These are phyloP conservation scores for Gallinago solitaria DNA, from an alignment of 2,797 vertebrate genomes.

Conservation along the genomic window DNA sequence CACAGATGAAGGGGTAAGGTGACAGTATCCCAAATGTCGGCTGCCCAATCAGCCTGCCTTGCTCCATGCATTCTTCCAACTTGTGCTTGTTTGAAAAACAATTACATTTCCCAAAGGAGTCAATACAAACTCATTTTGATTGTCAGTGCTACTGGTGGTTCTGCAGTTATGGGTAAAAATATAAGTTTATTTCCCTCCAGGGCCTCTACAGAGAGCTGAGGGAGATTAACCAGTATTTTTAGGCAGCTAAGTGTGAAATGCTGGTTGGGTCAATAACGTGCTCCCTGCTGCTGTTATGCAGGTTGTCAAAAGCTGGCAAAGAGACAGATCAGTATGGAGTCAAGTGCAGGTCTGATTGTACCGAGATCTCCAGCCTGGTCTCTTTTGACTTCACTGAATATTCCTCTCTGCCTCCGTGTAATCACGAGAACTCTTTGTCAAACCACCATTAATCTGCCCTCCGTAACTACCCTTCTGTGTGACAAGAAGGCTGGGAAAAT, in stretches of 20 bases:
- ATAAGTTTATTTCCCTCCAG: neutral
- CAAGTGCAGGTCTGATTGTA: neutral
- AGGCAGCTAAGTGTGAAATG: conserved; percentile 51
- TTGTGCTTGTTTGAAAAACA: neutral
- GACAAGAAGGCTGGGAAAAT: neutral
- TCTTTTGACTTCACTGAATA: neutral
- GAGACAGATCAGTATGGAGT: neutral
- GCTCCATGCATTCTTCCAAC: neutral
- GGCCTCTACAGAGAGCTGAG: neutral
- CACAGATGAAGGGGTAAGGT: neutral
- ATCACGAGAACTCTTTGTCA: neutral
- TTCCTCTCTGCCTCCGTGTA: neutral
- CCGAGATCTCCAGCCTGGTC: neutral
- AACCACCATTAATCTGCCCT: neutral
- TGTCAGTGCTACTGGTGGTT: neutral
- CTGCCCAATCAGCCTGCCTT: neutral
- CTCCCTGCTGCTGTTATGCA: neutral
- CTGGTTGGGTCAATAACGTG: conserved; percentile 18
- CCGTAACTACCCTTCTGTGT: neutral
- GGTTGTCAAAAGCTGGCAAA: neutral
- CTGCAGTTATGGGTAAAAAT: neutral
- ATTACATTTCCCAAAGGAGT: neutral
- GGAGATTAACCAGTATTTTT: conserved; percentile 31
- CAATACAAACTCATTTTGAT: neutral
- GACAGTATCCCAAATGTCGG: neutral